Evolutionary conservation across 2,113 vertebrate species (phyloP).

Genomic region (Diadophis punctatus): DNA sequence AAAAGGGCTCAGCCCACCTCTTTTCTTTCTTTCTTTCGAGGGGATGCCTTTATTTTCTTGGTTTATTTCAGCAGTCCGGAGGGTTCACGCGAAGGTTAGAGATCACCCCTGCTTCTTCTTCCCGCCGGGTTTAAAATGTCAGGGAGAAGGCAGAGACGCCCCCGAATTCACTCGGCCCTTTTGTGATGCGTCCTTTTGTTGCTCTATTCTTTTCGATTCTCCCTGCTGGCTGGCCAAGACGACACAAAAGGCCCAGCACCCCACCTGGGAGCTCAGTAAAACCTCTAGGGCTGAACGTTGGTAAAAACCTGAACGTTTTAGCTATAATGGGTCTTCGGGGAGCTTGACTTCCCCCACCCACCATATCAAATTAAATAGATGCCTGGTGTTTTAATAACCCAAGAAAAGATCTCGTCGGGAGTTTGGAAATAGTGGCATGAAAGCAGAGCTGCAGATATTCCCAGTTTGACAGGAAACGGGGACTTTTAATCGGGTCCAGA

Average conservation of each 20-base stretch:
- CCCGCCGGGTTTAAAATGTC: slow-evolving; percentile 71
- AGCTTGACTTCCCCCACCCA: slow-evolving; percentile 1
- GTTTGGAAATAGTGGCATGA: slow-evolving; percentile 41
- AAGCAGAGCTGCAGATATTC: slow-evolving; percentile 35
- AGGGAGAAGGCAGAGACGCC: slow-evolving; percentile 42
- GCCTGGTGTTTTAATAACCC: slow-evolving; percentile 47
- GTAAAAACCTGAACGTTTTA: slow-evolving; percentile 52
- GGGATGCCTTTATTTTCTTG: not conserved
- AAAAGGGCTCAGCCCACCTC: not conserved
- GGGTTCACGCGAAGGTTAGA: slow-evolving; percentile 58
- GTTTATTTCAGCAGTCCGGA: slow-evolving; percentile 6
- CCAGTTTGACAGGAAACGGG: slow-evolving; percentile 38
- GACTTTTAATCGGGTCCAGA: slow-evolving; percentile 30
- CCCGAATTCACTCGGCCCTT: slow-evolving; percentile 63
- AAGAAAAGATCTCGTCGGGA: slow-evolving; percentile 34
- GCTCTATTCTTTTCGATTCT: slow-evolving; percentile 60
- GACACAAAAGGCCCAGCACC: slow-evolving; percentile 51
- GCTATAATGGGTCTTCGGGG: slow-evolving; percentile 51
- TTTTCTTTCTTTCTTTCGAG: not conserved
- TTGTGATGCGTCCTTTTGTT: slow-evolving; percentile 42
- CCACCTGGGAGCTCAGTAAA: slow-evolving; percentile 41
- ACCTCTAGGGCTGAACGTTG: slow-evolving; percentile 37
- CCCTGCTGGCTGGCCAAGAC: slow-evolving; percentile 58
- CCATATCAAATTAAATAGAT: slow-evolving; percentile 17
- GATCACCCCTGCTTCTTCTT: slow-evolving; percentile 51